These are phyloP conservation scores for Dicyrtoma fusca DNA, from an alignment of 2,888 invertebrate species.

Conservation along the genomic window DNA sequence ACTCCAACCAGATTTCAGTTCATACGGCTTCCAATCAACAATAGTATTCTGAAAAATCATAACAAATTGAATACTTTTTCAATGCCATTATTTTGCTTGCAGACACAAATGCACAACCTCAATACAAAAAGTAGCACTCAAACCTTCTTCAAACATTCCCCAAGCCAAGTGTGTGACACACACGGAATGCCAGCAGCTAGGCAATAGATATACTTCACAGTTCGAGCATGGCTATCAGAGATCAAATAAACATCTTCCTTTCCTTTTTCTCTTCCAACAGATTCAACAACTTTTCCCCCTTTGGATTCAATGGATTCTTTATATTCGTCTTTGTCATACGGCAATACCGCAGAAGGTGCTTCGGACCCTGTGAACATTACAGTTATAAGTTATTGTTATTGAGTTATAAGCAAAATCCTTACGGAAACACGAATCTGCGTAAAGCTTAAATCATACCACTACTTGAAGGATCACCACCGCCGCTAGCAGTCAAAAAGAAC, in stretches of 20 bases:
- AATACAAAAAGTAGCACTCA: not conserved
- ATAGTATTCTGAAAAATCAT: conserved; percentile 41
- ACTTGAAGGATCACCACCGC: conserved; percentile 51
- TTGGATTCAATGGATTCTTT: conserved; percentile 46
- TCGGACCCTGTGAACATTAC: not conserved
- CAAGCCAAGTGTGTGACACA: conserved; percentile 73
- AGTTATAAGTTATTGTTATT: not conserved
- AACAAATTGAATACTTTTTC: not conserved
- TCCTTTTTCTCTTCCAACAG: conserved; percentile 45
- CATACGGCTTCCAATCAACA: conserved; percentile 45
- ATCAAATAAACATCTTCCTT: conserved; percentile 65
- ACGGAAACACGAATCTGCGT: not conserved
- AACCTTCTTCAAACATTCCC: conserved; percentile 64
- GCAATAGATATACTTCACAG: conserved; percentile 74
- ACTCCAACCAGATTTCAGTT: conserved; percentile 51
- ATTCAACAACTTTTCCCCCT: conserved; percentile 48
- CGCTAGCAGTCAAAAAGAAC: conserved; percentile 55
- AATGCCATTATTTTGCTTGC: not conserved
- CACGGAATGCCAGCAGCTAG: conserved; percentile 70
- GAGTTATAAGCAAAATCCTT: too few relatives aligned
- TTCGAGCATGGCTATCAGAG: conserved; percentile 72
- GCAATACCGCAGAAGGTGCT: not conserved
- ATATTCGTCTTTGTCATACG: conserved; percentile 53
- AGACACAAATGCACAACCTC: not conserved
- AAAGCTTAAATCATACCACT: conserved; percentile 32